Percentiles rank a stretch among this genome's conserved stretches.
Evolutionary conservation across 2,888 invertebrate species (phyloP).

Genomic region (Drosophila dives): DNA sequence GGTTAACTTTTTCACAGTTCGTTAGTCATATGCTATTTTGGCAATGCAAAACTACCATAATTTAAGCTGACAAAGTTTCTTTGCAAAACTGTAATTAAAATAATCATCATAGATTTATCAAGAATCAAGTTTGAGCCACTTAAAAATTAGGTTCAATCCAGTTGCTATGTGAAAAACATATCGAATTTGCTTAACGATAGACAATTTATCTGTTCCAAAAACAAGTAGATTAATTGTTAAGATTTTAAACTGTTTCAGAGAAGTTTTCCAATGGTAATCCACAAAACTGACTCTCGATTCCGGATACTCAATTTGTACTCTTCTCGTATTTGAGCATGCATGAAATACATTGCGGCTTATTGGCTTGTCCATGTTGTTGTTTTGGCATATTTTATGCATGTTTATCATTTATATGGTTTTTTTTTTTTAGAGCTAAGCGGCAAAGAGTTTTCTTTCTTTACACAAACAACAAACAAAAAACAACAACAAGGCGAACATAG

Average conservation of each 20-base stretch:
- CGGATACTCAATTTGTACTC: constrained; percentile 17
- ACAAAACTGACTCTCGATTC: not conserved
- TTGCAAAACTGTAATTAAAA: not conserved
- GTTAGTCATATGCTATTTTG: constrained; percentile 44
- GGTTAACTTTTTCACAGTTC: constrained; percentile 38
- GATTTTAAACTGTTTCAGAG: not conserved
- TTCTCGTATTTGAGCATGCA: constrained; percentile 28
- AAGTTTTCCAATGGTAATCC: not conserved
- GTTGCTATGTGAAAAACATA: not conserved
- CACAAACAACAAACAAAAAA: constrained; percentile 19
- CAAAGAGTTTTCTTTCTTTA: constrained; percentile 44
- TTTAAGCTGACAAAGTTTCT: not conserved
- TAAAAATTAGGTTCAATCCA: not conserved
- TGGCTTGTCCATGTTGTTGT: constrained; percentile 70
- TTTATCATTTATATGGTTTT: constrained; percentile 76
- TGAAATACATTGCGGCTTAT: constrained; percentile 54
- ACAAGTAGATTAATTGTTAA: not conserved
- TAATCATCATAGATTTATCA: not conserved
- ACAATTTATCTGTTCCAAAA: not conserved
- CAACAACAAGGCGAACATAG: constrained; percentile 12
- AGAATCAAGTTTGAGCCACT: not conserved
- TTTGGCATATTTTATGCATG: constrained; percentile 75
- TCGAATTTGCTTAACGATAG: not conserved
- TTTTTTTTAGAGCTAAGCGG: constrained; percentile 56
- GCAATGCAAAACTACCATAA: constrained; percentile 14